These are phyloP conservation scores for Pectinophora gossypiella DNA, from an alignment of 1,140 invertebrate genomes.

Conservation along the genomic window DNA sequence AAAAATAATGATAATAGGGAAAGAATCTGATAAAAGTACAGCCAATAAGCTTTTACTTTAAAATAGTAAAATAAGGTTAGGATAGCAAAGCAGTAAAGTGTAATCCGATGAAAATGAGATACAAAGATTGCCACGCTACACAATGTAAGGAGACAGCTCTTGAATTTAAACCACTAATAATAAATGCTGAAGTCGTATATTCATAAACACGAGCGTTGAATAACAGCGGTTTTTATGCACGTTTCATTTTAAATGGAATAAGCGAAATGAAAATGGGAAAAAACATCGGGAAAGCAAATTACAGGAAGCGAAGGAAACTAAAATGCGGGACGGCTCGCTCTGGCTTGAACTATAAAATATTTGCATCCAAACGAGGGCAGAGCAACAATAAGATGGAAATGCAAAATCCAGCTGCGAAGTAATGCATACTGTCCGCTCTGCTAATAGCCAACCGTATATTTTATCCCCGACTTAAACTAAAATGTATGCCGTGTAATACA, in stretches of 20 bases:
- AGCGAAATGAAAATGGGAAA: slow-evolving; percentile 11
- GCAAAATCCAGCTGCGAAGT: slow-evolving; percentile 21
- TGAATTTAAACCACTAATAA: not conserved
- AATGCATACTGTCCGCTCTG: slow-evolving; percentile 31
- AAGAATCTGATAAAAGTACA: too few relatives aligned
- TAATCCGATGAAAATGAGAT: too few relatives aligned
- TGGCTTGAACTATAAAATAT: slow-evolving; percentile 31
- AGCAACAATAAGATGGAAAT: slow-evolving; percentile 56
- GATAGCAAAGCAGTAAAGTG: too few relatives aligned
- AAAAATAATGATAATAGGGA: too few relatives aligned
- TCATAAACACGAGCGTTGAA: not conserved
- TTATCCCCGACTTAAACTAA: not conserved
- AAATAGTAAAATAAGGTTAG: too few relatives aligned
- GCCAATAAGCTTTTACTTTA: too few relatives aligned
- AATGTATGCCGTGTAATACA: not conserved
- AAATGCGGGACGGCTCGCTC: slow-evolving; percentile 28
- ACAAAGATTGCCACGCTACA: too few relatives aligned
- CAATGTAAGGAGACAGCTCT: not conserved
- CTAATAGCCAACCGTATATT: slow-evolving; percentile 17
- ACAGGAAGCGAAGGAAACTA: slow-evolving; percentile 37
- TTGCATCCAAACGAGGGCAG: slow-evolving; percentile 46
- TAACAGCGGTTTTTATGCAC: not conserved
- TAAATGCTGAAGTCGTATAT: not conserved
- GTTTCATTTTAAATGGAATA: not conserved
- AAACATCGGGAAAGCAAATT: slow-evolving; percentile 38